Conservation (phyloP, 2,888 invertebrate genomes). For the Holacanthella duospinosa region DNA sequence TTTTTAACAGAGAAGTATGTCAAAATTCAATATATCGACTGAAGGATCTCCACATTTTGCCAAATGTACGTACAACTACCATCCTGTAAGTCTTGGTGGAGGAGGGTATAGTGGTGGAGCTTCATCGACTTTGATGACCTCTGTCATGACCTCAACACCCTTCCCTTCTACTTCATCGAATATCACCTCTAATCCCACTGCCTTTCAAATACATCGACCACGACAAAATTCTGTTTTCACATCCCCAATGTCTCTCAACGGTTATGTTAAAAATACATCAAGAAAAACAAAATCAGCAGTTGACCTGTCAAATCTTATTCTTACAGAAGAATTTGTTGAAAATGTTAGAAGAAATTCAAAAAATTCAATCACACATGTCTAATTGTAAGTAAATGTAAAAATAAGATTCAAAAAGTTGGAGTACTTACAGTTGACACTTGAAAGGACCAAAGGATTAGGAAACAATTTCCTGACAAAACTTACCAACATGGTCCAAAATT, state of each 20-base stretch:
- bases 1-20: constrained; percentile 57
- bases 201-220: too few species aligned
- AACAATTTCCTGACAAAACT: too few species aligned
- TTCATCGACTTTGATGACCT: background rate
- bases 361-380: constrained; percentile 36
- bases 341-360: constrained; percentile 35
- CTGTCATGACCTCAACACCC: background rate
- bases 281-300: constrained; percentile 71
- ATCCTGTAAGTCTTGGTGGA: constrained; percentile 19
- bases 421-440: too few species aligned
- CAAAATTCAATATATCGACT: constrained; percentile 51
- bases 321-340: constrained; percentile 43
- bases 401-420: too few species aligned
- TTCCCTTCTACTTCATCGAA: background rate
- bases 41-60: constrained; percentile 36
- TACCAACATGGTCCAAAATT: too few species aligned
- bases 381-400: too few species aligned
- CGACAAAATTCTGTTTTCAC: constrained; percentile 80
- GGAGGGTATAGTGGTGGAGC: constrained; percentile 1
- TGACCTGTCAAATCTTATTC: constrained; percentile 64
- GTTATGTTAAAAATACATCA: constrained; percentile 57
- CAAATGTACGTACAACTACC: constrained; percentile 33
- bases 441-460: too few species aligned
- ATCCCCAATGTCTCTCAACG: constrained; percentile 51
- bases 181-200: too few species aligned